Conservation (phyloP, 2,797 vertebrate species). For the Brachymystax lenok region DNA sequence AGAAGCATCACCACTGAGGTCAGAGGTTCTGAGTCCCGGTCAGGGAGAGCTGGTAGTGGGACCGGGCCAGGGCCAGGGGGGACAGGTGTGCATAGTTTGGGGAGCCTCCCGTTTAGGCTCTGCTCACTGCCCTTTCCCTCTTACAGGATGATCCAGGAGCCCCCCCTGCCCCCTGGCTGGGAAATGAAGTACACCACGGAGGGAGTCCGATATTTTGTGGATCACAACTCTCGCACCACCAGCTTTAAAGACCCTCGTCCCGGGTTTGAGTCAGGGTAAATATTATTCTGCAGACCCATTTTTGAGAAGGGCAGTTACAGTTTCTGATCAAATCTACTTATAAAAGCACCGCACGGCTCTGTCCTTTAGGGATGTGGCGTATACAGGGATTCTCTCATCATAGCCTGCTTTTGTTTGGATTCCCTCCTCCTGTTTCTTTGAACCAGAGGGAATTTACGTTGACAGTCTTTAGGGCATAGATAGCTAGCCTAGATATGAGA, state of each 20-base stretch:
- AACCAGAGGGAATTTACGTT: neutral
- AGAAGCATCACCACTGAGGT: neutral
- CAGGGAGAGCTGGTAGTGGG: neutral
- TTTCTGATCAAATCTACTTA: neutral
- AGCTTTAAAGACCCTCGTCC: conserved; percentile 98
- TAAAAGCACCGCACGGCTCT: neutral
- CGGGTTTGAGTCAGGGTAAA: conserved; percentile 95
- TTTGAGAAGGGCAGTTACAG: neutral
- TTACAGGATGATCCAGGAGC: conserved; percentile 96
- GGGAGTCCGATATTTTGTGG: conserved; percentile 96
- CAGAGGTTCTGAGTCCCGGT: conserved; percentile 1
- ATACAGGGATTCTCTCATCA: conserved; percentile 17
- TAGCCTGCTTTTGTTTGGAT: conserved; percentile 20
- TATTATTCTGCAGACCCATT: conserved; percentile 15
- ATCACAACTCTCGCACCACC: conserved; percentile 96
- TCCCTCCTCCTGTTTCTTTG: neutral
- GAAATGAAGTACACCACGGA: conserved; percentile 98
- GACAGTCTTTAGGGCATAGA: neutral
- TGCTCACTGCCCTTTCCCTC: conserved; percentile 71
- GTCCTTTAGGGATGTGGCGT: neutral
- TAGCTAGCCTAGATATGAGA: neutral
- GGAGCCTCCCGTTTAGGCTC: conserved; percentile 41
- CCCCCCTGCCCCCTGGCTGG: conserved; percentile 94
- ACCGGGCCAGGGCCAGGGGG: neutral
- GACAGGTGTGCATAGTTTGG: conserved; percentile 44